Base-by-base conservation (phyloP, 2,797 vertebrate species). In the Ctenopoma multispine region DNA sequence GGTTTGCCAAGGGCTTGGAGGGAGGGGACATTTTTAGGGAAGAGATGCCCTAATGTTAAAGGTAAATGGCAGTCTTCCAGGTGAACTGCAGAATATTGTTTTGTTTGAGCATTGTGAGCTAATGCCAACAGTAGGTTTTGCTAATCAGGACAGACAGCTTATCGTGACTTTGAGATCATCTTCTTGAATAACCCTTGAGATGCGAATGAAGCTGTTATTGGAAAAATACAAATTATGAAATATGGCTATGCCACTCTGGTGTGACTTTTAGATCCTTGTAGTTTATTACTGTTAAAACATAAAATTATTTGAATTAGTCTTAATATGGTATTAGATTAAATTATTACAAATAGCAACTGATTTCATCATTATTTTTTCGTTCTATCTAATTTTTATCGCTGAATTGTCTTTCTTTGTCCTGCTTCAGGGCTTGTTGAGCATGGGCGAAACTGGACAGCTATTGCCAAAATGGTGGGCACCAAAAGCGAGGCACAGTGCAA, bases 401-500 rank as follows among this genome's bases (percentile, higher is more conserved):
- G 13, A 44, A 14, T 46, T 31, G 13, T 62, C 14, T 69, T 1
- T 72, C 9, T 77, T 50, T 46, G 4, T 82, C 53, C 14, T 62
- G 15, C 51, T 24, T 43, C 81, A 99, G 98, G 98, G 61, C 92
- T 99, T 1, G 96, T 99, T 76, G 98, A 99, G 85, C 97, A 99
- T 7, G 98, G 98, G 31, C 95, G 97, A 61, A 98, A 99, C 93
- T 99, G 98, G 98, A 96, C 96, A 43, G 97, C 98, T 14, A 99
- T 99, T 67, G 97, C 98, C 88, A 99, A 98, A 94, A 99, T 99
- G 98, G 98, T 99, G 85, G 97, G 97, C 82, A 97, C 96, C 0
- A 99, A 99, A 94, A 99, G 97, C 21, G 97, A 99, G 92, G 97
- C 97, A 21, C 98, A 99, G 69, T 99, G 98, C 93, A 99, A 99